Evolutionary conservation across 2,888 invertebrate species (phyloP).

Genomic region (Drosophila histrio): DNA sequence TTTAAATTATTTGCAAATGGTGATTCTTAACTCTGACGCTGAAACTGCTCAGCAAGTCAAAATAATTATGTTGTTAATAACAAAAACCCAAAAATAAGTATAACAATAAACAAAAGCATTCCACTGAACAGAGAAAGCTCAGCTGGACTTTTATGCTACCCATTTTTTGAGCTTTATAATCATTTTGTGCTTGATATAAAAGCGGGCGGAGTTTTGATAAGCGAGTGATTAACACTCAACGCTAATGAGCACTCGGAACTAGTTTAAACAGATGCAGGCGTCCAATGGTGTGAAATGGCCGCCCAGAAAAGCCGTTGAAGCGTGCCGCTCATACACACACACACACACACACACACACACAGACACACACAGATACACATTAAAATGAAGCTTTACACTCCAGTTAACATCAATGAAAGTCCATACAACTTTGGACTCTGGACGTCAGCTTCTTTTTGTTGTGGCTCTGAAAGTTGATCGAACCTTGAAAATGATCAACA

Average conservation of each 20-base stretch:
- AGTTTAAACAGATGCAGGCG: slow-evolving; percentile 48
- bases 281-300: slow-evolving; percentile 47
- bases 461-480: slow-evolving; percentile 64
- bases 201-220: slow-evolving; percentile 51
- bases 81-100: background rate
- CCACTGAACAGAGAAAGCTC: slow-evolving; percentile 45
- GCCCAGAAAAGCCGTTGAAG: slow-evolving; percentile 59
- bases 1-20: background rate
- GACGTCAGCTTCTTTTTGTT: slow-evolving; percentile 25
- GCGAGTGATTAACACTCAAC: slow-evolving; percentile 55
- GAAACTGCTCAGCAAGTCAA: slow-evolving; percentile 5
- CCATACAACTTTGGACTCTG: slow-evolving; percentile 13
- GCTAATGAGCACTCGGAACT: slow-evolving; percentile 38
- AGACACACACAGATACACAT: background rate
- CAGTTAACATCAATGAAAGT: slow-evolving; percentile 57
- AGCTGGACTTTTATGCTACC: background rate
- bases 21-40: background rate
- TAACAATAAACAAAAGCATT: slow-evolving; percentile 6
- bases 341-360: background rate
- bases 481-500: slow-evolving; percentile 68
- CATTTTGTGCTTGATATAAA: background rate
- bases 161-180: slow-evolving; percentile 1
- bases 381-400: slow-evolving; percentile 46
- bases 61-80: background rate
- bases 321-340: slow-evolving; percentile 43